Evolutionary conservation across 2,888 invertebrate species (phyloP), one percentile per base, ranked within the genome.

Genomic region (Protonemura montana): DNA sequence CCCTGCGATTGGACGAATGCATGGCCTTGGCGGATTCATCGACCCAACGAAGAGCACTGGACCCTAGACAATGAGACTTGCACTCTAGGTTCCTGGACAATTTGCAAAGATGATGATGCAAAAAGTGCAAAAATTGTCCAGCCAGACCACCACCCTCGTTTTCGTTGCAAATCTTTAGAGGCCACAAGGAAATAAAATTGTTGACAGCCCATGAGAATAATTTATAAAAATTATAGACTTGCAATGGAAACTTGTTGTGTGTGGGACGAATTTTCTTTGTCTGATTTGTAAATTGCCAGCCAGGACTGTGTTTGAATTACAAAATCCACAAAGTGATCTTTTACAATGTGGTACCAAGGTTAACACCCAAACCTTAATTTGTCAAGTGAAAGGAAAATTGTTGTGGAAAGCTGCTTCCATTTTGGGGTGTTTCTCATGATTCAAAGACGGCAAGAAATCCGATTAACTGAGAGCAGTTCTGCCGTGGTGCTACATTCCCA

Each of bases 161-260:
- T 59, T 59, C 21, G 59, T 59, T 2, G 59, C 59, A 21, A 21
- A 10, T 59, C 21, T 59, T 59, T 59, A 59, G 59, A 59, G 59
- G 59, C 59, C 13, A 59, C 59, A 59, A 59, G 59, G 59, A 59
- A 59, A 59, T 59, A 59, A 59, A 59, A 59, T 59, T 35, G 35
- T 35, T 35, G 21, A 10, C 16, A 59, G 21, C 21, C 13, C 59
- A 16, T 59, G 7, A 16, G 21, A 2, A 59, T 10, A 21, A 59
- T 2, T 59, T 59, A 21, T 59, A 21, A 16, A 21, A 21, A 59
- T n/a, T n/a, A n/a, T n/a, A n/a, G n/a, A n/a, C n/a, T n/a, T n/a
- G n/a, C n/a, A n/a, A n/a, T n/a, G 59, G 21, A 59, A 59, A 59
- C 13, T 59, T 59, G 59, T 21, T 2, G 3, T 7, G 3, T 3